Evolutionary conservation across 2,797 vertebrate genomes (phyloP).

Genomic region (Enteromius thamalakanensis): DNA sequence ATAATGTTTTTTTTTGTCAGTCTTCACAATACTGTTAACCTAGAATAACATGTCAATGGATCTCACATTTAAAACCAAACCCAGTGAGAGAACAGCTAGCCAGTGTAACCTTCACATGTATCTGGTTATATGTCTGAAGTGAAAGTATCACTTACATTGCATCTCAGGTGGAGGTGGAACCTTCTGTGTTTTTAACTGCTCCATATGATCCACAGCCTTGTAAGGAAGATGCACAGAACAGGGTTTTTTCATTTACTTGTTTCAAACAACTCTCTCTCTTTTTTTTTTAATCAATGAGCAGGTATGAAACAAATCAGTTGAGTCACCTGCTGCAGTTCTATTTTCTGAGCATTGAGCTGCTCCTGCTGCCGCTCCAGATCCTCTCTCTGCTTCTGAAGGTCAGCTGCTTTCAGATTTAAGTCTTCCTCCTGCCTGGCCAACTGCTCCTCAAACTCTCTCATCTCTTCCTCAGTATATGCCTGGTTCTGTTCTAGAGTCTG

Average conservation of each 20-base stretch:
- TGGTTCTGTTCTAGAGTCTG: constrained; percentile 95
- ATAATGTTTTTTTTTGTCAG: not conserved
- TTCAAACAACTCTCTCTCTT: not conserved
- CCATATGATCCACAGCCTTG: constrained; percentile 95
- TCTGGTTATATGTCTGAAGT: not conserved
- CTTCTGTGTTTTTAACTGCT: constrained; percentile 87
- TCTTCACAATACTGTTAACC: not conserved
- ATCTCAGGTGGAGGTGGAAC: constrained; percentile 78
- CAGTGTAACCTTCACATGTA: not conserved
- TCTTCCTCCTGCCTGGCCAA: constrained; percentile 88
- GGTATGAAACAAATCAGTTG: not conserved
- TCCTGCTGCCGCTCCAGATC: constrained; percentile 91
- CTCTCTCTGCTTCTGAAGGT: constrained; percentile 90
- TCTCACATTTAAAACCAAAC: not conserved
- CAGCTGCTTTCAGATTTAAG: constrained; percentile 83
- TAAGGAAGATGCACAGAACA: not conserved
- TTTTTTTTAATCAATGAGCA: not conserved
- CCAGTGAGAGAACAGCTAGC: not conserved
- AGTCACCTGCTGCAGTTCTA: constrained; percentile 89
- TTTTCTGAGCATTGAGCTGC: constrained; percentile 91
- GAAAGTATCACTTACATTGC: constrained; percentile 71
- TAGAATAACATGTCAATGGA: not conserved
- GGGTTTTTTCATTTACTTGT: not conserved
- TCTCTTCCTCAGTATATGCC: constrained; percentile 91
- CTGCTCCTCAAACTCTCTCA: constrained; percentile 93